Base-by-base conservation (phyloP, 1,140 invertebrate genomes). In the Bombus sylvicola region DNA sequence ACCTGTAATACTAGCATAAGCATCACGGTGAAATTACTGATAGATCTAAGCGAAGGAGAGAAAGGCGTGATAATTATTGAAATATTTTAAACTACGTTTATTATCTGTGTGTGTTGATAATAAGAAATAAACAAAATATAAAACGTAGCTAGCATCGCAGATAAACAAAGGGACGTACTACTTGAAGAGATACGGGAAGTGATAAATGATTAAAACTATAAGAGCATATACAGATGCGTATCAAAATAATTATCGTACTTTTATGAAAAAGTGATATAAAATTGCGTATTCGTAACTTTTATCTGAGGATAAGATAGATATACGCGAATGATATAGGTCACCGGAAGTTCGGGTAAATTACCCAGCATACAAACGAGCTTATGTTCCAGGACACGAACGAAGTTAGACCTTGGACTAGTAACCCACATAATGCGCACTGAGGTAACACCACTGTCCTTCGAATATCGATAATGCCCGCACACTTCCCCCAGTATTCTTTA, bases 351-450 rank as follows among this genome's bases (percentile, higher is more conserved):
- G 80, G 81, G 75, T 86, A 82, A 80, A 72, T 90, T 88, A 91
- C 78, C 84, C 81, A 79, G 43, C 5, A 47, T 80, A 72, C 74
- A 76, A 78, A 87, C 71, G 84, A 86, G 75, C 77, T 88, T 79
- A 85, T 87, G 87, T 88, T 81, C 84, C 86, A 74, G 81, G 64
- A 79, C 87, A 85, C 69, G 87, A 88, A 87, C 81, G 59, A 85
- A 77, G 53, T 88, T 62, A 47, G 78, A 90, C 90, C 90, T 91
- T 91, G 90, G 71, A 89, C 90, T 83, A 83, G 83, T 91, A 87
- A 91, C 90, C 90, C 72, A 91, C 39, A 90, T 88, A 88, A 88
- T 87, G 39, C 74, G 68, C 68, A 72, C 71, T 68, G 83, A 90
- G 87, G 76, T 72, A 83, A 81, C 86, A 75, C 80, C 69, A 34